Percentiles rank a stretch among this genome's conserved stretches.
These are phyloP conservation scores for Haliclona indistincta DNA, from an alignment of 37 sponge, comb jelly and placozoan genomes.

Conservation along the genomic window DNA sequence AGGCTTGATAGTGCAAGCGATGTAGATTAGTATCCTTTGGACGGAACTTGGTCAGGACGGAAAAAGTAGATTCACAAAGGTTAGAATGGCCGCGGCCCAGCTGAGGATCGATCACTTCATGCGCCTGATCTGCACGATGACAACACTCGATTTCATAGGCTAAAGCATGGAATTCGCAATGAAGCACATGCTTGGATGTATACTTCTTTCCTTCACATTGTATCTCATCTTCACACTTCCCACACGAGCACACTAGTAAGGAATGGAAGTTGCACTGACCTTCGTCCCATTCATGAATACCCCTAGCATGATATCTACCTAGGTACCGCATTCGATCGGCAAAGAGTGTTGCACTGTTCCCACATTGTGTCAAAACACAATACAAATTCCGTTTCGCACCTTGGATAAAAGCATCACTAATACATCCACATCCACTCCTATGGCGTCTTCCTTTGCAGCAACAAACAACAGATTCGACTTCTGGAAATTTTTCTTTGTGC, in stretches of 20 bases:
- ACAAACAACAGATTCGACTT: slow-evolving; percentile 6
- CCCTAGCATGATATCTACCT: slow-evolving; percentile 6
- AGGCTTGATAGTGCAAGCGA: slow-evolving; percentile 20
- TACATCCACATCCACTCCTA: slow-evolving; percentile 3
- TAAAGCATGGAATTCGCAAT: too few species aligned
- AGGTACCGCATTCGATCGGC: background rate
- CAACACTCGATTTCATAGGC: slow-evolving; percentile 29
- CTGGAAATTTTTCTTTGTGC: slow-evolving; percentile 18
- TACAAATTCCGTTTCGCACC: slow-evolving; percentile 1
- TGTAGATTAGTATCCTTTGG: slow-evolving; percentile 11
- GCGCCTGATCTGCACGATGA: slow-evolving; percentile 2
- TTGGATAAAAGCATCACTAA: background rate
- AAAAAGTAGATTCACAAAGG: slow-evolving; percentile 16
- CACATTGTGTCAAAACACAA: background rate
- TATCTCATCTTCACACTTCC: slow-evolving; percentile 11
- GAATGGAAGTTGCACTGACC: slow-evolving; percentile 24
- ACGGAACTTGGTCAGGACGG: slow-evolving; percentile 19
- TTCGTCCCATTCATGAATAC: slow-evolving; percentile 14
- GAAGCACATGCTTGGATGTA: background rate
- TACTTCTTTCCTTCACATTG: slow-evolving; percentile 30
- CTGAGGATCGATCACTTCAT: slow-evolving; percentile 12
- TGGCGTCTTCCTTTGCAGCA: background rate
- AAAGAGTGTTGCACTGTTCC: slow-evolving; percentile 2
- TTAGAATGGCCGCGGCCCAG: slow-evolving; percentile 26
- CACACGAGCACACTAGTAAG: slow-evolving; percentile 12